Evolutionary conservation across 2,797 vertebrate genomes (phyloP).

Genomic region (Oreonectes daqikongensis): DNA sequence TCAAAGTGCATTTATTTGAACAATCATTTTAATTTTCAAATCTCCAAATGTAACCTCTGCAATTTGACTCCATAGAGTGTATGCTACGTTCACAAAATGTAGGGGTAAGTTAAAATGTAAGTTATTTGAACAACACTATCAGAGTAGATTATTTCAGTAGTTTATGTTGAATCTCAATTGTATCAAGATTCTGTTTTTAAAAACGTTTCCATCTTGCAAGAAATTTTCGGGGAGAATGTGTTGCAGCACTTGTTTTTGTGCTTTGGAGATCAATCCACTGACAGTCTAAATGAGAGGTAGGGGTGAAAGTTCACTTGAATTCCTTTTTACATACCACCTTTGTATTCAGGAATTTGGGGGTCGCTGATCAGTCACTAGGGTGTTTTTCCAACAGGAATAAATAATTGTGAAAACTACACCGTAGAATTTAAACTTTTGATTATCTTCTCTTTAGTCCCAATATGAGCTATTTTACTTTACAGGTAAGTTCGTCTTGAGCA

Average conservation of each 20-base stretch:
- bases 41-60: not conserved
- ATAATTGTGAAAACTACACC: not conserved
- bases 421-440: not conserved
- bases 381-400: not conserved
- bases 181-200: not conserved
- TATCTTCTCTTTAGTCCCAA: not conserved
- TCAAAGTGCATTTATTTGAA: not conserved
- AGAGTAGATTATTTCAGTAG: not conserved
- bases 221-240: not conserved
- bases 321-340: conserved; percentile 41
- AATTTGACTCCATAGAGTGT: not conserved
- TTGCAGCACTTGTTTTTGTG: conserved; percentile 23
- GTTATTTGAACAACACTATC: not conserved
- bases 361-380: conserved; percentile 16
- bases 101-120: too few species aligned
- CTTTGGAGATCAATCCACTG: conserved; percentile 18
- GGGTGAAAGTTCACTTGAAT: conserved; percentile 55
- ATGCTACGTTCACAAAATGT: not conserved
- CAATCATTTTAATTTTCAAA: not conserved
- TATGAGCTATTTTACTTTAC: not conserved
- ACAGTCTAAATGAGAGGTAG: conserved; percentile 32
- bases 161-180: too few species aligned
- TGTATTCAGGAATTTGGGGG: conserved; percentile 39
- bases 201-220: not conserved
- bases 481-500: not conserved